A percentile compares a stretch with the other conserved stretches of the same genome.
phyloP scores from a whole-genome alignment of 2,888 invertebrate species.

The Hydroisotoma schaefferi region DNA sequence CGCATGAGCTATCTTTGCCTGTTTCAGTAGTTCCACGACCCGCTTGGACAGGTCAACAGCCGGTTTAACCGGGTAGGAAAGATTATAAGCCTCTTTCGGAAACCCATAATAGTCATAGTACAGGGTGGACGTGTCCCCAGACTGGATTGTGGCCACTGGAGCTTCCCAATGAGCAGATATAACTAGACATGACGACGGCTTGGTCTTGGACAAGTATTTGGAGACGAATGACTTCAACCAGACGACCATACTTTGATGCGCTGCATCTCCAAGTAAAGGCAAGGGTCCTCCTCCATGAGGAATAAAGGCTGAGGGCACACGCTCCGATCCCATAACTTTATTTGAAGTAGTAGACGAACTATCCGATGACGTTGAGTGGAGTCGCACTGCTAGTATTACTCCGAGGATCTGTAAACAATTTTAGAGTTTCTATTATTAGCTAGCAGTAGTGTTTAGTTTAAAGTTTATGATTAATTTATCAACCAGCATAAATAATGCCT shows the following conservation, averaged over 20 bases:
- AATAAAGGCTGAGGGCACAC: slow-evolving; percentile 3
- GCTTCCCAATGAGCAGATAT: slow-evolving; percentile 42
- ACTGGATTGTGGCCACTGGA: slow-evolving; percentile 24
- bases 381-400: no score
- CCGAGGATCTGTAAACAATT: no score
- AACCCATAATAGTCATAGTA: slow-evolving; percentile 41
- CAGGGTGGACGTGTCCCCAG: slow-evolving; percentile 18
- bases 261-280: slow-evolving; percentile 29
- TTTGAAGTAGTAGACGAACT: no score
- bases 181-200: slow-evolving; percentile 26
- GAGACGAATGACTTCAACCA: slow-evolving; percentile 27
- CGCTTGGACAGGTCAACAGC: slow-evolving; percentile 19
- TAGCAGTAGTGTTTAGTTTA: no score
- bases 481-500: no score
- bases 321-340: no score
- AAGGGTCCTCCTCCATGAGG: slow-evolving; percentile 20
- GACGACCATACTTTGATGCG: slow-evolving; percentile 26
- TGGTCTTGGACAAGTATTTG: slow-evolving; percentile 19
- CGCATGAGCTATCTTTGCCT: slow-evolving; percentile 20
- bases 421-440: no score
- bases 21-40: slow-evolving; percentile 17
- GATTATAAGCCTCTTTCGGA: slow-evolving; percentile 31
- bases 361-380: no score
- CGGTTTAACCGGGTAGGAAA: slow-evolving; percentile 25
- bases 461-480: no score